A percentile compares a stretch with the other conserved stretches of the same genome.
phyloP scores from a whole-genome alignment of 1,140 invertebrate genomes.

The Cydia amplana region DNA sequence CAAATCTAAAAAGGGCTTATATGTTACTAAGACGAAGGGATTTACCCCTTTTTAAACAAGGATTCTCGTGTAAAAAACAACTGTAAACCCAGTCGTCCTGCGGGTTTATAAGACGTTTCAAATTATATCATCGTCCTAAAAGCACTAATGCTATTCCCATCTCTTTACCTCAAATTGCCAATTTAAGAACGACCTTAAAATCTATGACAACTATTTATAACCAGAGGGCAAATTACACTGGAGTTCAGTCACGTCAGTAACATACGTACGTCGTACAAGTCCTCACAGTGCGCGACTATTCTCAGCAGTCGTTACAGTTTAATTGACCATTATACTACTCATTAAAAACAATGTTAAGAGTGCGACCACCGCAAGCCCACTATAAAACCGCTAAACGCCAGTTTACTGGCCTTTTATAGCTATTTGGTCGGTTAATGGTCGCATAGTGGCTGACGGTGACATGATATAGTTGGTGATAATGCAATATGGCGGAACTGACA shows the following conservation, averaged over 20 bases:
- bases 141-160: background rate
- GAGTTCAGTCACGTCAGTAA: background rate
- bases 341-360: constrained; percentile 70
- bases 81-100: background rate
- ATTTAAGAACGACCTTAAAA: background rate
- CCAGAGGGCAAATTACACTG: background rate
- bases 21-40: background rate
- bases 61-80: background rate
- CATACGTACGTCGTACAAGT: background rate
- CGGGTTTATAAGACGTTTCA: background rate
- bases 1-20: background rate
- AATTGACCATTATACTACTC: constrained; percentile 64
- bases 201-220: background rate
- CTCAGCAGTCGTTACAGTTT: constrained; percentile 39
- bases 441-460: constrained; percentile 12
- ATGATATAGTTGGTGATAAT: constrained; percentile 11
- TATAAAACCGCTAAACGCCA: constrained; percentile 57
- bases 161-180: background rate
- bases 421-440: constrained; percentile 29
- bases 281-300: background rate
- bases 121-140: background rate
- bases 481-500: constrained; percentile 2
- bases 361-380: constrained; percentile 55
- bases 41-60: background rate
- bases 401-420: constrained; percentile 52